These are phyloP conservation scores for Myrmophylax atrothorax DNA, from an alignment of 2,113 vertebrate species.

Conservation along the genomic window DNA sequence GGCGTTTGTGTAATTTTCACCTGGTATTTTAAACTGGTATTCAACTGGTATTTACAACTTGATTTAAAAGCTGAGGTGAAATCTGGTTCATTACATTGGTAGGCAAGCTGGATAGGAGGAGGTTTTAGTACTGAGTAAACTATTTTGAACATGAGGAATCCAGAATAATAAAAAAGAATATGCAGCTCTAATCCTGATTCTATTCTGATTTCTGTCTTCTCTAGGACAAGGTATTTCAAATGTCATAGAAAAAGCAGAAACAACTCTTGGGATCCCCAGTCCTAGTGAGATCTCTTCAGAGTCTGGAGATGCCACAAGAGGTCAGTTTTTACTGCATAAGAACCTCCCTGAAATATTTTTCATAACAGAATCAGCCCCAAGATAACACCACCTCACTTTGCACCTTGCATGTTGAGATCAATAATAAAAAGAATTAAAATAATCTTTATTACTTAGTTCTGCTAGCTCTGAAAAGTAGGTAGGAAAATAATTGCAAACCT, in stretches of 20 bases:
- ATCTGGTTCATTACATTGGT: neutral
- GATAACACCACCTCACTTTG: neutral
- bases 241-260: constrained; percentile 97
- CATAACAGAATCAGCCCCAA: neutral
- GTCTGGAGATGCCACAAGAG: constrained; percentile 59
- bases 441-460: neutral
- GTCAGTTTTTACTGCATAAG: constrained; percentile 58
- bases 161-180: neutral
- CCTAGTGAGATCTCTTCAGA: constrained; percentile 84
- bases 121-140: neutral
- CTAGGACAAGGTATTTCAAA: constrained; percentile 93
- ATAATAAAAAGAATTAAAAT: neutral
- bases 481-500: neutral
- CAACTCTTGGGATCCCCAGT: constrained; percentile 91
- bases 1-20: neutral
- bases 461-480: neutral
- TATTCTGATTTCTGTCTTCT: constrained; percentile 6
- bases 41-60: neutral
- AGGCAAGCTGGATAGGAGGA: neutral
- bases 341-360: neutral
- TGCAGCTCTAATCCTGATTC: neutral
- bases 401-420: neutral
- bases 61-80: neutral
- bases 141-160: neutral
- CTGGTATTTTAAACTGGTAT: neutral